A percentile compares a stretch with the other conserved stretches of the same genome.
These are phyloP conservation scores for Tenualosa ilisha DNA, from an alignment of 2,797 vertebrate species.

Conservation along the genomic window DNA sequence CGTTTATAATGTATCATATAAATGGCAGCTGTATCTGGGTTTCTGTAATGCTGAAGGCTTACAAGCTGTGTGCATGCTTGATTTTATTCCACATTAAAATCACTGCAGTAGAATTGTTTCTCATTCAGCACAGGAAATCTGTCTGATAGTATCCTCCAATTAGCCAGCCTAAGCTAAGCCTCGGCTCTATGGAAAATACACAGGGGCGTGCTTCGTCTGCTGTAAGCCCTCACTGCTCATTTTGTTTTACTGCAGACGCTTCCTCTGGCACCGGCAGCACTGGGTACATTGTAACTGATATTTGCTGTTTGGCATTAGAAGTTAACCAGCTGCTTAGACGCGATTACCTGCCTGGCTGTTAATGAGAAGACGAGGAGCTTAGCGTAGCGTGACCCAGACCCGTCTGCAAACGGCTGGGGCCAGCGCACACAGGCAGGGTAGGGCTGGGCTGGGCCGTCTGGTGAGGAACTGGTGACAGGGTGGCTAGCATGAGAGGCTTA, in stretches of 20 bases:
- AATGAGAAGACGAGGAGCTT: slow-evolving; percentile 70
- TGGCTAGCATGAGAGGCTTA: background rate
- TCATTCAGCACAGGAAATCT: slow-evolving; percentile 23
- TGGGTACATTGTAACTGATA: slow-evolving; percentile 42
- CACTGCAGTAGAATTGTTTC: background rate
- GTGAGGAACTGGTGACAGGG: background rate
- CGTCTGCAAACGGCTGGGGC: slow-evolving; percentile 33
- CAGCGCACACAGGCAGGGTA: background rate
- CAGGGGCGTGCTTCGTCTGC: background rate
- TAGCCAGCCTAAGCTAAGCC: slow-evolving; percentile 21
- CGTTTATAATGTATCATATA: background rate
- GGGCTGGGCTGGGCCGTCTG: slow-evolving; percentile 13
- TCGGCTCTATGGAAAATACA: background rate
- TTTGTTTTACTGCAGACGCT: slow-evolving; percentile 30
- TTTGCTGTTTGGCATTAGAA: slow-evolving; percentile 61
- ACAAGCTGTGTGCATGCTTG: background rate
- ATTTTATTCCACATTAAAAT: slow-evolving; percentile 27
- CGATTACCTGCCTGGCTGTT: slow-evolving; percentile 68
- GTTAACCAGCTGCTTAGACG: slow-evolving; percentile 64
- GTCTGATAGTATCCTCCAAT: slow-evolving; percentile 17
- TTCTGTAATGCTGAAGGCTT: slow-evolving; percentile 7
- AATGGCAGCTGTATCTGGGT: background rate
- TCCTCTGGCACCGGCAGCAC: slow-evolving; percentile 23
- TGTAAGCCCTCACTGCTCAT: slow-evolving; percentile 17
- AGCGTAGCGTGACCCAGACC: slow-evolving; percentile 62